phyloP scores from a whole-genome alignment of 2,888 invertebrate genomes.

The Drosophila sordidula region DNA sequence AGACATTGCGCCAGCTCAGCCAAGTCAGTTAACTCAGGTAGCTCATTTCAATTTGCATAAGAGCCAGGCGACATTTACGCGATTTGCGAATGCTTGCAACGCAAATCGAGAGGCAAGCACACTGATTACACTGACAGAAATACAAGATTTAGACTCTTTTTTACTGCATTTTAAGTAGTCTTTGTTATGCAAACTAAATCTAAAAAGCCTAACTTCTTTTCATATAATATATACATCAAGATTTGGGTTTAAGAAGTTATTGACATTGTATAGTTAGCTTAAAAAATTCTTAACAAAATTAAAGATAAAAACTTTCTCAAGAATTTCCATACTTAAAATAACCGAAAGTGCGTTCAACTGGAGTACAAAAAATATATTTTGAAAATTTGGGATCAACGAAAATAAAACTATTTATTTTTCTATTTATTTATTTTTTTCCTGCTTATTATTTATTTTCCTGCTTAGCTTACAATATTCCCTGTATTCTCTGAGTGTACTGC shows the following conservation, averaged over 20 bases:
- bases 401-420: too few relatives aligned
- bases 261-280: too few relatives aligned
- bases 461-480: not conserved
- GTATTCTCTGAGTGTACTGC: constrained; percentile 5
- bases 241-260: too few relatives aligned
- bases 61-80: constrained; percentile 54
- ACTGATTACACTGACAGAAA: constrained; percentile 10
- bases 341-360: not conserved
- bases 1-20: constrained; percentile 64
- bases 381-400: not conserved
- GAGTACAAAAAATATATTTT: not conserved
- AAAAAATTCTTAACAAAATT: not conserved
- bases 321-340: not conserved
- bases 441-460: too few relatives aligned
- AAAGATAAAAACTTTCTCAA: not conserved
- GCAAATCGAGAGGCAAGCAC: constrained; percentile 20
- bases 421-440: too few relatives aligned
- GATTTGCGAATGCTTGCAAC: constrained; percentile 31
- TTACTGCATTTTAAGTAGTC: not conserved
- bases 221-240: too few relatives aligned
- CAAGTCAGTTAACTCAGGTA: constrained; percentile 45
- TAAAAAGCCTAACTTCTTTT: too few relatives aligned
- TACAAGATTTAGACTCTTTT: not conserved
- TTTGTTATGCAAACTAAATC: too few relatives aligned
- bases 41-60: constrained; percentile 77